Percentiles rank a stretch among this genome's conserved stretches.
Conservation (phyloP, 2,113 vertebrate genomes). For the Solenodon paradoxus region DNA sequence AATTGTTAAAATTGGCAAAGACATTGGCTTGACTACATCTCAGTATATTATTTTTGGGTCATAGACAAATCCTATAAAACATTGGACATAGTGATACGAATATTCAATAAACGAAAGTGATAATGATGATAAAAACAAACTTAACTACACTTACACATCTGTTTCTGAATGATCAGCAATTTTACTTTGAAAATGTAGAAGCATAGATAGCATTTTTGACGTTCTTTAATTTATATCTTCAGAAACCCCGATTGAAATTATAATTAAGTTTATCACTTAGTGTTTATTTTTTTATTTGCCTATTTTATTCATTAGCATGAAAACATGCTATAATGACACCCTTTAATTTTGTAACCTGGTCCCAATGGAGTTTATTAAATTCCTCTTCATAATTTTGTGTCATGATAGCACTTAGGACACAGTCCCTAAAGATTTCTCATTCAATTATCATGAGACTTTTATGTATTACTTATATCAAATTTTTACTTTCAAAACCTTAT, state of each 20-base stretch:
- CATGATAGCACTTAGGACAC: conserved; percentile 35
- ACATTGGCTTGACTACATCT: background rate
- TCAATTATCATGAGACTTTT: conserved; percentile 61
- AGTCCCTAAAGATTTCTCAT: conserved; percentile 48
- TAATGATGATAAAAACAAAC: conserved; percentile 13
- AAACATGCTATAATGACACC: conserved; percentile 14
- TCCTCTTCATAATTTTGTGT: conserved; percentile 60
- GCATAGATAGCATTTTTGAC: background rate
- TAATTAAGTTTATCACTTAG: conserved; percentile 6
- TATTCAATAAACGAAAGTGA: background rate
- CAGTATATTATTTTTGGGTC: conserved; percentile 23
- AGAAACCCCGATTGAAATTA: conserved; percentile 3
- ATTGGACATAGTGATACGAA: background rate
- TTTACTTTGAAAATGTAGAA: conserved; percentile 1
- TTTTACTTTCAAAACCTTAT: conserved; percentile 62
- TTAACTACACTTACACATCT: background rate
- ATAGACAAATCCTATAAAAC: background rate
- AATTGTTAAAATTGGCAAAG: conserved; percentile 46
- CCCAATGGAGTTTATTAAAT: conserved; percentile 49
- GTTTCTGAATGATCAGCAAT: conserved; percentile 3
- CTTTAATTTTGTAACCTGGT: conserved; percentile 51
- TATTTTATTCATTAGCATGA: conserved; percentile 20
- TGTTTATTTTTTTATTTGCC: conserved; percentile 10
- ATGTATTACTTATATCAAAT: conserved; percentile 70
- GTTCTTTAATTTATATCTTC: conserved; percentile 18